Evolutionary conservation across 2,888 invertebrate genomes (phyloP), one percentile per base, ranked within the genome.

Genomic region (Xestobium rufovillosum): DNA sequence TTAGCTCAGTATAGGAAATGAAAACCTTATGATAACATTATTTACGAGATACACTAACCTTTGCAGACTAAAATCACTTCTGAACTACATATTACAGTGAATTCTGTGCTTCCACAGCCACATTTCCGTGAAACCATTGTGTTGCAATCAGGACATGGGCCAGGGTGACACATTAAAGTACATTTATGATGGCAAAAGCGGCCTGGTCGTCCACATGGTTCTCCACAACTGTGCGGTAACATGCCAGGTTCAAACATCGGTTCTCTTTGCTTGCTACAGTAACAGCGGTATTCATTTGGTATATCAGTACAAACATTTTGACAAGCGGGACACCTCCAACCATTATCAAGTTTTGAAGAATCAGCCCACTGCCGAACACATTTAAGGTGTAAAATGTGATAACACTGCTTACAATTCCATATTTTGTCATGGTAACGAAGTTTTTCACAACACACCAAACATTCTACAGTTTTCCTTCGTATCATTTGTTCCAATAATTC

Each of bases 291-390:
- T 35, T 84, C 80, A 1, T 73, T 71, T 0, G 95, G 95, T 35
- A 87, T 72, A 14, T 73, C 71, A 10, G 73, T 67, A 38, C 76
- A 78, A 2, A 82, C 77, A 61, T 87, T 86, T 65, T 95, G 95
- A 61, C 97, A 97, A 0, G 92, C 91, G 0, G 96, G 96, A 61
- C 97, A 97, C 12, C 94, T 79, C 97, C 97, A 97, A 39, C 86
- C 85, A 34, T 76, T 76, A 45, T 83, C 83, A 34, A 58, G 32
- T 48, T 80, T 76, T 13, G 89, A 88, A 42, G 86, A 83, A 47
- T 75, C 73, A 0, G 92, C 94, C 97, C 97, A 97, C 55, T 87
- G 86, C 48, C 81, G 78, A 41, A 89, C 82, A 62, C 97, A 97
- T 42, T 77, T 75, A 9, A 97, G 73, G 68, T 97, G 97, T 44